A percentile compares a stretch with the other conserved stretches of the same genome.
phyloP scores from a whole-genome alignment of 53 echinoderm and acorn worm genomes.

The Paracentrotus lividus region DNA sequence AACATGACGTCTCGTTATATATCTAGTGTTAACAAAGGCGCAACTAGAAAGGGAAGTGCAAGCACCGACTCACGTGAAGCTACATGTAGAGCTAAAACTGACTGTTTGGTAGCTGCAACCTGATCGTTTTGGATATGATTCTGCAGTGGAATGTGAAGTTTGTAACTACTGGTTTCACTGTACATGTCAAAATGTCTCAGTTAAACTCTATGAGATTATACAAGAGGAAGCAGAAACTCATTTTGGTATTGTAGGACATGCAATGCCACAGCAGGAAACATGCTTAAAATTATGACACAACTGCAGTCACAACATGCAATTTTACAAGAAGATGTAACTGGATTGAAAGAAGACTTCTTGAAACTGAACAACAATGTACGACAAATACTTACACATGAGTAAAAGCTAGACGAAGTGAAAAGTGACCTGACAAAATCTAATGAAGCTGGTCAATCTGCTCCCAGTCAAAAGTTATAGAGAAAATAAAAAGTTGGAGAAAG shows the following conservation, averaged over 20 bases:
- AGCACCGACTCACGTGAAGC: too few species aligned
- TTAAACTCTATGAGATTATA: slow-evolving; percentile 38
- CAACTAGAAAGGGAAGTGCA: too few species aligned
- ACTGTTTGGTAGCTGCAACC: slow-evolving; percentile 32
- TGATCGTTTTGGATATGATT: slow-evolving; percentile 9
- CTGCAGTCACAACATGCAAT: background rate
- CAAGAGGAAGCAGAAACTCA: background rate
- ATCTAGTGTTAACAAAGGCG: too few species aligned
- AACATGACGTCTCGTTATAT: too few species aligned
- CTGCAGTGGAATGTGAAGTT: slow-evolving; percentile 36
- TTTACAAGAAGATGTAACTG: background rate
- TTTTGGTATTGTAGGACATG: slow-evolving; percentile 67
- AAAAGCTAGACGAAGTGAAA: background rate
- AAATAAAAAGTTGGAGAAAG: background rate
- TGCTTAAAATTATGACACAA: background rate
- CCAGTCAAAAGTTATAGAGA: background rate
- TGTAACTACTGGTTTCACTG: slow-evolving; percentile 36
- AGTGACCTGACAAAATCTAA: background rate
- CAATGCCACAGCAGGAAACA: slow-evolving; percentile 54
- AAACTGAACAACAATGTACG: background rate
- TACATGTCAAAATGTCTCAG: slow-evolving; percentile 24
- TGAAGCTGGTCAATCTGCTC: background rate
- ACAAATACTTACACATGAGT: background rate
- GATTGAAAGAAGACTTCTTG: background rate
- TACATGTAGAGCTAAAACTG: too few species aligned